A percentile compares a stretch with the other conserved stretches of the same genome.
Conservation (phyloP, 1,140 invertebrate genomes). For the Drosophila albomicans region DNA sequence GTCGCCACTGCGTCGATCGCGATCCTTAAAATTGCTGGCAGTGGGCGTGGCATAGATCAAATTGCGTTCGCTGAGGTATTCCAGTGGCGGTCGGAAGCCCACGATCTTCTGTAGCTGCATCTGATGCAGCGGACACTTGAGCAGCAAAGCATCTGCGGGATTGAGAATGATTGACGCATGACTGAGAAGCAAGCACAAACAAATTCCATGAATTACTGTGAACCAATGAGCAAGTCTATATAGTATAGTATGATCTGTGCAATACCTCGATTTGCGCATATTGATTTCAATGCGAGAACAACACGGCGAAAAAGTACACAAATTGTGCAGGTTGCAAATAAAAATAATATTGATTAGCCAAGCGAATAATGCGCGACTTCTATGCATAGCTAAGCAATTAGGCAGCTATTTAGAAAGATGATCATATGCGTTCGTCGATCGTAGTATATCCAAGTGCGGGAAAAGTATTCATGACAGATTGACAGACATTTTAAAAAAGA, state of each 20-base stretch:
- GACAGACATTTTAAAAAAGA: no score
- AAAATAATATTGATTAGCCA: constrained; percentile 35
- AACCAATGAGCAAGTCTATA: constrained; percentile 1
- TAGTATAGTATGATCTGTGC: background rate
- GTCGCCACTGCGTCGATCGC: constrained; percentile 55
- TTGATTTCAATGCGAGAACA: constrained; percentile 48
- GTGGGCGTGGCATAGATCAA: constrained; percentile 64
- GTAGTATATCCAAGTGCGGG: no score
- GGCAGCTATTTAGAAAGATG: constrained; percentile 43
- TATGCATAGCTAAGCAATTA: constrained; percentile 63
- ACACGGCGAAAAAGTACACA: constrained; percentile 11
- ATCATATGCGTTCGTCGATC: background rate
- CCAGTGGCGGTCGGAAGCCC: constrained; percentile 76
- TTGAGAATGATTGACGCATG: constrained; percentile 29
- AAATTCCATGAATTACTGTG: constrained; percentile 59
- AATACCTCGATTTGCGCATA: constrained; percentile 41
- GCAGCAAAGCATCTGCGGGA: constrained; percentile 64
- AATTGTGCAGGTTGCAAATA: constrained; percentile 17
- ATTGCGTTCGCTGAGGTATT: constrained; percentile 68
- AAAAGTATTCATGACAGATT: no score
- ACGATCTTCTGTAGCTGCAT: constrained; percentile 83
- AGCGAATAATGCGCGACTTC: constrained; percentile 56
- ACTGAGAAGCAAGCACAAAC: constrained; percentile 33
- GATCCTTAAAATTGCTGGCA: constrained; percentile 62
- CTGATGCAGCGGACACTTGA: constrained; percentile 81